Evolutionary conservation across 2,797 vertebrate species (phyloP).

Genomic region (Eidolon dupreanum): DNA sequence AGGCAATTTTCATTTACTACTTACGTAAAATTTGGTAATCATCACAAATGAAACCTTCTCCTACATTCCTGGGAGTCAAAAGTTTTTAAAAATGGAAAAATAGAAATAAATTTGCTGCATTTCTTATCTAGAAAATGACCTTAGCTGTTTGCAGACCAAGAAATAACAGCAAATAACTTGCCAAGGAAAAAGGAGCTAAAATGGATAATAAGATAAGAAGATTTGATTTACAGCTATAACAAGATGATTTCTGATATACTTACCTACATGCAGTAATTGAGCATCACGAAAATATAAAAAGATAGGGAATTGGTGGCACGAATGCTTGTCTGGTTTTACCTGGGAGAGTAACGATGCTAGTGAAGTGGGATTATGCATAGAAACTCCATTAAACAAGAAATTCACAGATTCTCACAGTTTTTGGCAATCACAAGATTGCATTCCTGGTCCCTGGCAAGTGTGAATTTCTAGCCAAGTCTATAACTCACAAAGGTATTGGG

Average conservation of each 20-base stretch:
- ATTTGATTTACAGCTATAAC: not conserved
- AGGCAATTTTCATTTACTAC: slow-evolving; percentile 7
- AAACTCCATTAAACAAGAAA: not conserved
- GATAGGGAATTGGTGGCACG: not conserved
- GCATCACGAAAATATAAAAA: not conserved
- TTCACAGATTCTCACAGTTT: not conserved
- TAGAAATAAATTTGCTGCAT: not conserved
- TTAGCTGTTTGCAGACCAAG: slow-evolving; percentile 25
- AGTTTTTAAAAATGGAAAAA: slow-evolving; percentile 44
- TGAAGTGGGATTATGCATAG: not conserved
- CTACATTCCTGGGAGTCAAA: slow-evolving; percentile 31
- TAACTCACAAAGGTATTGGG: not conserved
- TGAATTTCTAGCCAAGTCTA: not conserved
- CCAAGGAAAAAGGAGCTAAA: slow-evolving; percentile 15
- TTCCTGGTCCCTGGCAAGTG: not conserved
- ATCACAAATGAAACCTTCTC: not conserved
- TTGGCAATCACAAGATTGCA: not conserved
- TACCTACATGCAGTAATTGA: not conserved
- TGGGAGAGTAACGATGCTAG: not conserved
- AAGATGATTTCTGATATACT: slow-evolving; percentile 28
- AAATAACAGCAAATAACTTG: not conserved
- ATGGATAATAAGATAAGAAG: not conserved
- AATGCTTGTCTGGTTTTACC: slow-evolving; percentile 7
- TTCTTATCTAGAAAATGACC: slow-evolving; percentile 58
- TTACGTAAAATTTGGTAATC: slow-evolving; percentile 46